Evolutionary conservation across 2,113 vertebrate genomes (phyloP), one percentile per base, ranked within the genome.

Genomic region (Hypanus sabinus): DNA sequence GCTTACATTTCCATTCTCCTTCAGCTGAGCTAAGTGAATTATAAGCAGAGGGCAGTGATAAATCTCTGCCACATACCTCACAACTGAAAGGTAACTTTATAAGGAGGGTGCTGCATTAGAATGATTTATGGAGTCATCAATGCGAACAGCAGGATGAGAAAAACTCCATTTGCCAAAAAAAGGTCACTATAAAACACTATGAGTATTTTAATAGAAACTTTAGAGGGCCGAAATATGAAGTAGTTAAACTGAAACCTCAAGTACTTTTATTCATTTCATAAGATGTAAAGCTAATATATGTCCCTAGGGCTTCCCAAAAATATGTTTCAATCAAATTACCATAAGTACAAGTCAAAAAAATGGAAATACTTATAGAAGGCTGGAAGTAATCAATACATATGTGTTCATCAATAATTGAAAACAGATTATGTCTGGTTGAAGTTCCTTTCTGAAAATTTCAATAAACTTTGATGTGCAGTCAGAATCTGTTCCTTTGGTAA

Each of bases 31-130:
- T 92, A 92, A 92, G 90, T 92, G 90, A 93, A 93, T 71, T 93
- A 68, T 93, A 93, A 93, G 68, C 70, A 93, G 33, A 73, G 91
- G 91, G 68, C 91, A 93, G 68, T 75, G 91, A 93, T 75, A 93
- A 93, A 93, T 93, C 91, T 93, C 36, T 73, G 38, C 70, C 73
- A 24, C 30, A 24, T 14, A 11, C 18, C 73, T 93, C 70, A 70
- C 70, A 93, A 55, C 36, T 55, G 68, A 55, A 92, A 73, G 24
- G 91, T 93, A 93, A 73, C 91, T 93, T 93, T 93, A 93, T 93
- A 73, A 93, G 36, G 91, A 93, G 70, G 91, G 91, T 55, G 18
- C 24, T 93, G 70, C 27, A 93, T 93, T 93, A 55, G 91, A 93
- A 93, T 93, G 91, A 93, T 93, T 93, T 93, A 93, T 75, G 70